phyloP scores from a whole-genome alignment of 1,140 invertebrate genomes.

The Heliconius hermathena region DNA sequence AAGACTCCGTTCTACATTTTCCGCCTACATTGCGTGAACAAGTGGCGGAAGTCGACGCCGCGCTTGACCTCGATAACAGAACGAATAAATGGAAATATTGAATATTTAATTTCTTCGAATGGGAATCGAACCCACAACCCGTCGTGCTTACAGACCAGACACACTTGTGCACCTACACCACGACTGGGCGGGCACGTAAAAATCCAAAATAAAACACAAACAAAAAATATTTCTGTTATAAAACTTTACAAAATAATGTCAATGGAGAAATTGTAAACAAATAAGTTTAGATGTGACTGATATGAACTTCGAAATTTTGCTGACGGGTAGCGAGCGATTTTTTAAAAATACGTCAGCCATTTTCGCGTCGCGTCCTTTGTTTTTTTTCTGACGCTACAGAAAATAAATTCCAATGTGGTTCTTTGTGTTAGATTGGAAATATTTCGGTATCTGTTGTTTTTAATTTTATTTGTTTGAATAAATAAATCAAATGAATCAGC shows the following conservation, averaged over 20 bases:
- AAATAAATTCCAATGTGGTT: background rate
- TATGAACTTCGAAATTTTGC: background rate
- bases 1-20: background rate
- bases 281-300: conserved; percentile 26
- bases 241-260: conserved; percentile 11
- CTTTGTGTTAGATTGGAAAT: background rate
- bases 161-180: no score
- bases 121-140: background rate
- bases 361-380: background rate
- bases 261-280: conserved; percentile 24
- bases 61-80: background rate
- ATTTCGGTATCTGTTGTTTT: background rate
- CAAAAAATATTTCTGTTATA: background rate
- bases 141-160: no score
- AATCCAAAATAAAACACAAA: background rate
- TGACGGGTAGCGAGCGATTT: background rate
- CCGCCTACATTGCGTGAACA: background rate
- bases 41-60: background rate
- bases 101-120: background rate
- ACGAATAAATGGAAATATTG: background rate
- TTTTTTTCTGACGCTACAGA: background rate
- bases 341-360: background rate
- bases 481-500: no score
- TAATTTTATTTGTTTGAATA: background rate
- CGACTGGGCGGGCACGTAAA: no score